Evolutionary conservation across 2,888 invertebrate species (phyloP).

Genomic region (Halocaridina rubra): DNA sequence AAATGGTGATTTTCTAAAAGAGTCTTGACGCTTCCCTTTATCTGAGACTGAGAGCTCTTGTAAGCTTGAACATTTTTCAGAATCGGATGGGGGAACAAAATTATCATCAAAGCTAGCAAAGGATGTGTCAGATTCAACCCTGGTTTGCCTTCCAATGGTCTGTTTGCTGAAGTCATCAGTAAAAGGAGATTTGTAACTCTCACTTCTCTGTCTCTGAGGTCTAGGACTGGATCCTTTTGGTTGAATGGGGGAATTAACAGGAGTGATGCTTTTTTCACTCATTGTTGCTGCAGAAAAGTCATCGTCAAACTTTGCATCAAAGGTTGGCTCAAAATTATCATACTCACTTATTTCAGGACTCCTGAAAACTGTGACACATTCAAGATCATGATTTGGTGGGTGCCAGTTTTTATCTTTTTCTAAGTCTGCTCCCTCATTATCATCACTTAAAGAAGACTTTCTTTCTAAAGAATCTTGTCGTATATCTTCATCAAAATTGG

Average conservation of each 20-base stretch:
- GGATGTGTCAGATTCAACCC: slow-evolving; percentile 35
- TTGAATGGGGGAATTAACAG: slow-evolving; percentile 41
- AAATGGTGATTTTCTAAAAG: slow-evolving; percentile 55
- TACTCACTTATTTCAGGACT: slow-evolving; percentile 63
- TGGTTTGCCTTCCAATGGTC: slow-evolving; percentile 15
- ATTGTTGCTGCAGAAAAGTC: slow-evolving; percentile 60
- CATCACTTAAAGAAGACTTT: slow-evolving; percentile 62
- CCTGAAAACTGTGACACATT: slow-evolving; percentile 61
- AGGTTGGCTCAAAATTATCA: slow-evolving; percentile 61
- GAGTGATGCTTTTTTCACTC: slow-evolving; percentile 54
- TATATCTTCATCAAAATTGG: slow-evolving; percentile 50
- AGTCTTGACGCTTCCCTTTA: slow-evolving; percentile 24
- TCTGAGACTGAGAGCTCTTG: slow-evolving; percentile 28
- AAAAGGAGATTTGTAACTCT: slow-evolving; percentile 57
- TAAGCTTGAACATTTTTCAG: slow-evolving; percentile 43
- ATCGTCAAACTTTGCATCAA: slow-evolving; percentile 62
- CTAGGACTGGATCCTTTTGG: slow-evolving; percentile 30
- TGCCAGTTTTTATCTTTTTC: slow-evolving; percentile 56
- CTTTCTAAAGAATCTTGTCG: slow-evolving; percentile 58
- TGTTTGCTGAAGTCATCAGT: slow-evolving; percentile 61
- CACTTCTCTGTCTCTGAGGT: neutral
- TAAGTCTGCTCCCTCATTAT: slow-evolving; percentile 44
- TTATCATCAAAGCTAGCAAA: slow-evolving; percentile 62
- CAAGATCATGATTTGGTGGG: slow-evolving; percentile 40
- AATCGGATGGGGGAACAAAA: slow-evolving; percentile 51